Evolutionary conservation across 2,888 invertebrate species (phyloP).

Genomic region (Iselma pallidipennis): DNA sequence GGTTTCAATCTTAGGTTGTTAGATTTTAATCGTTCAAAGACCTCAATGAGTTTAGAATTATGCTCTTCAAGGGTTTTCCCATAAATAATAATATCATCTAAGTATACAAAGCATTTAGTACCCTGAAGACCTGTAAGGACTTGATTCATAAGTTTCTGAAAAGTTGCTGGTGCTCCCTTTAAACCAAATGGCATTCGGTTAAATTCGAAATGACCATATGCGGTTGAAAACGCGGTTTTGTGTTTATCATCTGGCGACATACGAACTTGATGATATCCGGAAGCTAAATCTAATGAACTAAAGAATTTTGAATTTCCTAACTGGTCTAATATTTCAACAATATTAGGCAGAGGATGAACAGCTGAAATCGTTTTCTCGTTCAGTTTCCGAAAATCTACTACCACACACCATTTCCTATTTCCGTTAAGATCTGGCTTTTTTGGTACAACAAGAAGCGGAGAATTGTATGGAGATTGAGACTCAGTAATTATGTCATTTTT

Average conservation of each 20-base stretch:
- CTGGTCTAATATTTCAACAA: constrained; percentile 30
- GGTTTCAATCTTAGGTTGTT: constrained; percentile 41
- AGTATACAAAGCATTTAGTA: constrained; percentile 25
- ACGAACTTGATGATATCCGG: constrained; percentile 30
- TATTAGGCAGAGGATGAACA: constrained; percentile 31
- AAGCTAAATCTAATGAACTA: constrained; percentile 27
- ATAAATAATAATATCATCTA: constrained; percentile 30
- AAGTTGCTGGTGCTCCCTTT: constrained; percentile 27
- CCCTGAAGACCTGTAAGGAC: constrained; percentile 23
- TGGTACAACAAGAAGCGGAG: constrained; percentile 29
- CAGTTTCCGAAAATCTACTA: constrained; percentile 32
- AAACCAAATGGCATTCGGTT: constrained; percentile 26
- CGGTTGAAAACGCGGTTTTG: constrained; percentile 28
- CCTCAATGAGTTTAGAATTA: constrained; percentile 36
- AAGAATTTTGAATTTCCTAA: constrained; percentile 29
- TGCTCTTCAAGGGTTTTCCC: constrained; percentile 38
- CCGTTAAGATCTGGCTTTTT: constrained; percentile 36
- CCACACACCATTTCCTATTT: constrained; percentile 27
- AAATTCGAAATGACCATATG: constrained; percentile 23
- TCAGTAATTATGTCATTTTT: too few species aligned
- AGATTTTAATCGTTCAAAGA: constrained; percentile 38
- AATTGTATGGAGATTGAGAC: constrained; percentile 31
- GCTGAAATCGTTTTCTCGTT: constrained; percentile 32
- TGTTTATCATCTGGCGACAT: constrained; percentile 9
- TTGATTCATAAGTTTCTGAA: constrained; percentile 29